These are phyloP conservation scores for Lepilemur ruficaudatus DNA, from an alignment of 2,797 vertebrate genomes.

Conservation along the genomic window DNA sequence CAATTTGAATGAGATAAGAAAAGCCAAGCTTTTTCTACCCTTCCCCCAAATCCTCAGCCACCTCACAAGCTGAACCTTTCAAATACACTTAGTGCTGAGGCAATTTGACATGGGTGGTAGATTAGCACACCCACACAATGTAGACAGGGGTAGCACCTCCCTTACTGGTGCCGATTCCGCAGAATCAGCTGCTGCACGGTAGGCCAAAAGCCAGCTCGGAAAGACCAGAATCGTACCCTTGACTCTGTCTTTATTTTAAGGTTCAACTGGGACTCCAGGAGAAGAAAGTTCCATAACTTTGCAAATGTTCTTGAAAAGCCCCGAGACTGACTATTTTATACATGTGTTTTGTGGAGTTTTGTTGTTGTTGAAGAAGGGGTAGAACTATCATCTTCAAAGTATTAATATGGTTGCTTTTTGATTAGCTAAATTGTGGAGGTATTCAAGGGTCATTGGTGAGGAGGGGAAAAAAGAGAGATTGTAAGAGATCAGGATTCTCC, in stretches of 20 bases:
- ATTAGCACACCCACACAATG: conserved; percentile 76
- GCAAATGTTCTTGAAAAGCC: conserved; percentile 20
- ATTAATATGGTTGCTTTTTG: background rate
- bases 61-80: conserved; percentile 69
- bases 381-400: background rate
- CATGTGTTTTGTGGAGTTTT: background rate
- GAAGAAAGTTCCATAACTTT: conserved; percentile 20
- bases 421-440: background rate
- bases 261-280: background rate
- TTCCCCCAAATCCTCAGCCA: conserved; percentile 78
- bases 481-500: background rate
- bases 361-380: background rate
- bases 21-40: conserved; percentile 63
- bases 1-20: conserved; percentile 82
- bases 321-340: background rate
- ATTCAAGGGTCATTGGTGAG: background rate
- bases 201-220: conserved; percentile 68
- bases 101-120: conserved; percentile 79
- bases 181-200: conserved; percentile 70
- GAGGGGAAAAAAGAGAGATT: background rate
- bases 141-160: conserved; percentile 54
- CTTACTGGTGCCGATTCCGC: background rate
- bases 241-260: conserved; percentile 35
- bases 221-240: background rate
- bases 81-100: conserved; percentile 71